Evolutionary conservation across 2,113 vertebrate genomes (phyloP).

Genomic region (Spea multiplicata): DNA sequence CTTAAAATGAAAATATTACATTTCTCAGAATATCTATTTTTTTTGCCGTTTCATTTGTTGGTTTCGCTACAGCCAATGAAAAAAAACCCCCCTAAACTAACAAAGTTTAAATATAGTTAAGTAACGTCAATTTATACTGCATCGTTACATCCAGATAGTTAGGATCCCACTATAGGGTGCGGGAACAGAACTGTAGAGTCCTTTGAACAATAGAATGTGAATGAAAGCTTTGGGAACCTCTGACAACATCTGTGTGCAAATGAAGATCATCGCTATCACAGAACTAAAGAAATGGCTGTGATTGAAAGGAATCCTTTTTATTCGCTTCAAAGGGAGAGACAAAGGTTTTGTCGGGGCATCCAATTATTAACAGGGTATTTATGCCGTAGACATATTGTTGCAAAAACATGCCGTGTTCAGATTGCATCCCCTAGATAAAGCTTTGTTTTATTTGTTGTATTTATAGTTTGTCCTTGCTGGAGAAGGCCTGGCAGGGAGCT

Average conservation of each 20-base stretch:
- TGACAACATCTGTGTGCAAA: slow-evolving; percentile 22
- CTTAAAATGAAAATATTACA: too few relatives aligned
- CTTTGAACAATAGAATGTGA: slow-evolving; percentile 8
- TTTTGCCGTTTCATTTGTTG: too few relatives aligned
- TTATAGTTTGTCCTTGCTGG: slow-evolving; percentile 52
- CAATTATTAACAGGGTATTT: slow-evolving; percentile 4
- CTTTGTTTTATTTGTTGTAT: neutral
- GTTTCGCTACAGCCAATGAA: too few relatives aligned
- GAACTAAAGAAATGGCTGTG: neutral
- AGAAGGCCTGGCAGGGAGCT: slow-evolving; percentile 42
- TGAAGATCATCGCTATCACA: rapidly evolving
- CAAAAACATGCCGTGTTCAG: slow-evolving; percentile 9
- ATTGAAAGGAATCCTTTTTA: neutral
- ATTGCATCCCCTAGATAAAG: slow-evolving; percentile 24
- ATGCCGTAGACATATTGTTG: neutral
- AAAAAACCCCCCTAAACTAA: too few relatives aligned
- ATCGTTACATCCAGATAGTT: neutral
- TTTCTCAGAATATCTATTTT: too few relatives aligned
- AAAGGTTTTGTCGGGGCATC: neutral
- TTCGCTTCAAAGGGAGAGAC: neutral
- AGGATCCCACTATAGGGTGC: neutral
- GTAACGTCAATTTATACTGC: neutral
- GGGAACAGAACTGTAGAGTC: slow-evolving; percentile 1
- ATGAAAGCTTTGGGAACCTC: slow-evolving; percentile 20
- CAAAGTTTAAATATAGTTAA: slow-evolving; percentile 2